phyloP scores from a whole-genome alignment of 1,140 invertebrate species.

The Plodia interpunctella region DNA sequence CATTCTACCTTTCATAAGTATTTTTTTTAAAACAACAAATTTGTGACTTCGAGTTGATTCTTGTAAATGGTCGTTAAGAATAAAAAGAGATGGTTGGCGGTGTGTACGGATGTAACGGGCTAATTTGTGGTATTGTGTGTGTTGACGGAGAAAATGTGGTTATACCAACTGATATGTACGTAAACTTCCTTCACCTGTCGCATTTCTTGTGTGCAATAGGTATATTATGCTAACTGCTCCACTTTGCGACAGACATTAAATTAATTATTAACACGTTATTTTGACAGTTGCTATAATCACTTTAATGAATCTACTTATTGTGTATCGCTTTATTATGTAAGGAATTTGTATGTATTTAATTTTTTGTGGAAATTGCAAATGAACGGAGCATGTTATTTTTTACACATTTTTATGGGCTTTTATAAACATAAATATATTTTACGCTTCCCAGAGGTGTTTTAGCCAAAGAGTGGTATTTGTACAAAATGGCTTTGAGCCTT shows the following conservation, averaged over 20 bases:
- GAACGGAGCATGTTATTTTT: slow-evolving; percentile 24
- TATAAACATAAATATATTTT: slow-evolving; percentile 30
- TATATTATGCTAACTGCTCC: no score
- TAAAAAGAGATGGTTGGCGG: neutral
- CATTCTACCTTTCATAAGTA: neutral
- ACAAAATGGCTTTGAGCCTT: slow-evolving; percentile 52
- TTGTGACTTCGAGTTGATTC: neutral
- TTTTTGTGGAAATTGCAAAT: slow-evolving; percentile 16
- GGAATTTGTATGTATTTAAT: neutral
- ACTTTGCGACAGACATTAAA: no score
- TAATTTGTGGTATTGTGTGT: neutral
- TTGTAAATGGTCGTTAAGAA: neutral
- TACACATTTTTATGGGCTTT: slow-evolving; percentile 36
- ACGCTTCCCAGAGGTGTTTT: slow-evolving; percentile 60
- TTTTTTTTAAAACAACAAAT: neutral
- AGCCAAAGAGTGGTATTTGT: slow-evolving; percentile 52
- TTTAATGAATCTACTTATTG: slow-evolving; percentile 1
- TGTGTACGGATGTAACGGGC: neutral
- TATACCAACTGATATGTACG: neutral
- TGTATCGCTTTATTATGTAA: neutral
- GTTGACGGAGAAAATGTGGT: neutral
- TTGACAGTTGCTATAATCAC: neutral
- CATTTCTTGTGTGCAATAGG: neutral
- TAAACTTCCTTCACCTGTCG: neutral
- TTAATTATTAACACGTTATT: neutral